These are phyloP conservation scores for Lamellibrachia luymesi DNA, from an alignment of 1,140 invertebrate species.

Conservation along the genomic window DNA sequence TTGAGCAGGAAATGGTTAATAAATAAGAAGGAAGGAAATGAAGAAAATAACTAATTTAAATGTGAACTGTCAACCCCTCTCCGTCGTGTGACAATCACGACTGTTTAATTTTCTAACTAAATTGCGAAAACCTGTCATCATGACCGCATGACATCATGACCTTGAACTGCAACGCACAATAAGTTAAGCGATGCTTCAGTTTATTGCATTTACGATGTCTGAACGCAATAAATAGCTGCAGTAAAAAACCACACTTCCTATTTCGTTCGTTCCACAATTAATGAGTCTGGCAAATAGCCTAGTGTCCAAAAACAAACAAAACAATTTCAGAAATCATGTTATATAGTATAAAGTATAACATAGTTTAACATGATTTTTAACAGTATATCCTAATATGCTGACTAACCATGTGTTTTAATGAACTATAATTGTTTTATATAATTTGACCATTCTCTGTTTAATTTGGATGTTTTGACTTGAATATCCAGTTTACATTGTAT, in stretches of 20 bases:
- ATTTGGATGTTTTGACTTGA: no score
- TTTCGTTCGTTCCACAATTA: slow-evolving; percentile 1
- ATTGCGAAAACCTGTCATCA: neutral
- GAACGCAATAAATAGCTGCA: neutral
- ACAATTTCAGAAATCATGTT: no score
- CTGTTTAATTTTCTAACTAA: neutral
- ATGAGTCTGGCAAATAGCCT: neutral
- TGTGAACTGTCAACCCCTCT: neutral
- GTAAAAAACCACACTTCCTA: neutral
- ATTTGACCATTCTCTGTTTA: no score
- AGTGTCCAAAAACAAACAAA: neutral
- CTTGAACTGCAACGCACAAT: neutral
- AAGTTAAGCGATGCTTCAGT: neutral
- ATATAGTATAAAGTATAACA: no score
- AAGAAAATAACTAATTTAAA: neutral
- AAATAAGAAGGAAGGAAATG: no score
- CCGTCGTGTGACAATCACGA: neutral
- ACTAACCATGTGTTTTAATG: no score
- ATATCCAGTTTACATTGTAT: no score
- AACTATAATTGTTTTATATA: no score
- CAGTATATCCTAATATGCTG: no score
- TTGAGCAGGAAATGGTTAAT: no score
- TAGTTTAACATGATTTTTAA: no score
- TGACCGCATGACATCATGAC: neutral
- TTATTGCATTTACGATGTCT: neutral